phyloP scores from a whole-genome alignment of 1,140 invertebrate species.

The Megalonaias nervosa region DNA sequence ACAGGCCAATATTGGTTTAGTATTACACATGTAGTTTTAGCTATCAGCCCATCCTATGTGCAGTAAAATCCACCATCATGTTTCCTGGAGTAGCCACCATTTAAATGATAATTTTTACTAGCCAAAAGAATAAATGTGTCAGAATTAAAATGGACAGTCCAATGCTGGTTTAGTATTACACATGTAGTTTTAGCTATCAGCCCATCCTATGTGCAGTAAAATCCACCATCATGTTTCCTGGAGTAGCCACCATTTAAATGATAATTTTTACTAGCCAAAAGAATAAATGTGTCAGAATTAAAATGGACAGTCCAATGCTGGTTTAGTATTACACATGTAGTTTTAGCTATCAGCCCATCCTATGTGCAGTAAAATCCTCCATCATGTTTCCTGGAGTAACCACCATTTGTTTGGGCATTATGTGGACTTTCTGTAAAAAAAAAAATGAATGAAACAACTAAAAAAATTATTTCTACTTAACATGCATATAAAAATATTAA shows the following conservation, averaged over 20 bases:
- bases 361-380: conserved; percentile 68
- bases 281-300: no score
- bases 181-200: not conserved
- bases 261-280: no score
- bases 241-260: conserved; percentile 65
- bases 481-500: not conserved
- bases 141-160: no score
- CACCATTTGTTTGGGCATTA: conserved; percentile 63
- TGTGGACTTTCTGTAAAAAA: conserved; percentile 52
- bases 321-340: no score
- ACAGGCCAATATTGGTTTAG: no score
- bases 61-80: conserved; percentile 68
- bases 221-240: conserved; percentile 68
- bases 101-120: conserved; percentile 6
- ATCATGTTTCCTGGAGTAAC: conserved; percentile 69
- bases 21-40: no score
- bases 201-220: conserved; percentile 57
- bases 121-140: no score
- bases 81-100: conserved; percentile 69
- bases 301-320: no score
- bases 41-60: conserved; percentile 37
- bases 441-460: not conserved
- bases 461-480: not conserved
- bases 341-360: not conserved
- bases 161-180: no score